Evolutionary conservation across 23 tunicate species (phyloP).

Genomic region (Phallusia fumigata): DNA sequence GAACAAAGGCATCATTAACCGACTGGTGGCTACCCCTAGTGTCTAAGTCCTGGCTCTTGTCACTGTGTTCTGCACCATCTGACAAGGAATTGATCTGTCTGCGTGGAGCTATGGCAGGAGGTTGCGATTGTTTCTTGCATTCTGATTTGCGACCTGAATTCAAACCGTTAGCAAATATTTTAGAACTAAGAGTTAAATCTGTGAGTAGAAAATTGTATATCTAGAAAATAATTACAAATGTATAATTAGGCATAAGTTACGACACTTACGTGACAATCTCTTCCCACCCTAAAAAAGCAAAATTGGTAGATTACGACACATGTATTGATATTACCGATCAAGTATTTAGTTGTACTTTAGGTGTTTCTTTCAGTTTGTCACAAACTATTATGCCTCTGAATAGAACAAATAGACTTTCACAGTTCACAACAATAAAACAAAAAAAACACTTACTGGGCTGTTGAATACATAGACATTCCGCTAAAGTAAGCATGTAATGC

Average conservation of each 20-base stretch:
- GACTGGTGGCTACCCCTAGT: slow-evolving; percentile 15
- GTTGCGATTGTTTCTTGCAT: background rate
- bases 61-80: background rate
- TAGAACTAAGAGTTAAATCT: background rate
- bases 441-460: slow-evolving; percentile 18
- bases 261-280: slow-evolving; percentile 53
- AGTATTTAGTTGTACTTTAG: background rate
- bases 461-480: slow-evolving; percentile 17
- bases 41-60: background rate
- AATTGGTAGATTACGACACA: background rate
- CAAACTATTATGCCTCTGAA: background rate
- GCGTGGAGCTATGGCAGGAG: slow-evolving; percentile 7
- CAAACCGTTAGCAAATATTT: background rate
- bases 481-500: background rate
- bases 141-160: slow-evolving; percentile 31
- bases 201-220: background rate
- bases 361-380: no score
- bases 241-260: background rate
- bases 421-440: background rate
- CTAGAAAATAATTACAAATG: background rate
- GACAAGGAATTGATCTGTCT: slow-evolving; percentile 10
- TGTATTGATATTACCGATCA: background rate
- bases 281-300: slow-evolving; percentile 59
- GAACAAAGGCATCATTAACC: background rate
- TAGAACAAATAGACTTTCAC: no score